Conservation (phyloP, 2,888 invertebrate species). For the Idaea dimidiata region DNA sequence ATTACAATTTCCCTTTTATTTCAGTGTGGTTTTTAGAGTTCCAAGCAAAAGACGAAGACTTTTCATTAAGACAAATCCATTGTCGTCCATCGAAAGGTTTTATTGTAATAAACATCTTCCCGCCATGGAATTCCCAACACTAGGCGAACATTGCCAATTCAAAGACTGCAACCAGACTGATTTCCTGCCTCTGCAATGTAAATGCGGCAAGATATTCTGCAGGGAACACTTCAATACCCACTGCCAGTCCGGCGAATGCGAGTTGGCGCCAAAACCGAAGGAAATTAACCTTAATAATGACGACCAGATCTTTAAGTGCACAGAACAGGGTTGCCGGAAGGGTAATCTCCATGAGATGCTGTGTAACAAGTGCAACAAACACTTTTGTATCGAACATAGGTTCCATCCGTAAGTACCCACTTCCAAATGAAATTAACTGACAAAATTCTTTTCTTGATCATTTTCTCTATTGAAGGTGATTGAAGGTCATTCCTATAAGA, state of each 20-base stretch:
- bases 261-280: constrained; percentile 61
- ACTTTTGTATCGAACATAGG: constrained; percentile 87
- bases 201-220: constrained; percentile 84
- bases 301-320: constrained; percentile 77
- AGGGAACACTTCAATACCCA: constrained; percentile 83
- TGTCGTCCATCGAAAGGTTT: not conserved
- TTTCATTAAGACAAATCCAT: not conserved
- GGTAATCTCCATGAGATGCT: constrained; percentile 83
- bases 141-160: constrained; percentile 84
- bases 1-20: not conserved
- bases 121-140: constrained; percentile 86
- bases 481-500: no score
- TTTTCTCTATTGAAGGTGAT: no score
- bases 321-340: constrained; percentile 78
- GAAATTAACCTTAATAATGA: constrained; percentile 62
- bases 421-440: no score
- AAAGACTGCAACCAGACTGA: constrained; percentile 84
- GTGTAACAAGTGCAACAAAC: constrained; percentile 84
- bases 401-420: constrained; percentile 71
- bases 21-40: not conserved
- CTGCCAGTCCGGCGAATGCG: constrained; percentile 76
- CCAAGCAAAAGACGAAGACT: not conserved
- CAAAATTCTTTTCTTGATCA: no score
- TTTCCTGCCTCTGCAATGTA: constrained; percentile 86
- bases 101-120: not conserved